phyloP scores from a whole-genome alignment of 2,797 vertebrate genomes.

The Centroberyx gerrardi region DNA sequence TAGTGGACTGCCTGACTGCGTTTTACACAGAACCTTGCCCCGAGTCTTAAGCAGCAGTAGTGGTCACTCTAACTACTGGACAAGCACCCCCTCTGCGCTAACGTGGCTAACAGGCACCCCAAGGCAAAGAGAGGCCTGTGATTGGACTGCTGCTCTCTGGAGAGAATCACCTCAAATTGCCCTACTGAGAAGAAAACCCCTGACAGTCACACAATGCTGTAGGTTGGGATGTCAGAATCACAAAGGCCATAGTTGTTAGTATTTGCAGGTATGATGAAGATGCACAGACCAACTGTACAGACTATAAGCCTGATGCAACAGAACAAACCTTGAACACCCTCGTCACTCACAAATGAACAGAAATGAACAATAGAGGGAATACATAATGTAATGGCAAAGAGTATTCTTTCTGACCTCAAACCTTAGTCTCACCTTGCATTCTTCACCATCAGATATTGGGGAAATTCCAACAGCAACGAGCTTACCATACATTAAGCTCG shows the following conservation, averaged over 20 bases:
- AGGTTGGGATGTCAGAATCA: conserved; percentile 26
- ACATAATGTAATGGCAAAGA: too few species aligned
- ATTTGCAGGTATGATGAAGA: conserved; percentile 48
- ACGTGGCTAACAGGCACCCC: conserved; percentile 43
- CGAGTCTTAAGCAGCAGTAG: conserved; percentile 54
- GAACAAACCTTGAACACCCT: too few species aligned
- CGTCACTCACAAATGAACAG: too few species aligned
- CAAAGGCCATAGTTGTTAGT: conserved; percentile 53
- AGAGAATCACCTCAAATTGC: conserved; percentile 51
- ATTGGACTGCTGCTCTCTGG: conserved; percentile 54
- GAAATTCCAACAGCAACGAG: conserved; percentile 48
- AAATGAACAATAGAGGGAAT: too few species aligned
- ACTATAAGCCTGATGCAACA: background rate
- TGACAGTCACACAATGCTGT: conserved; percentile 25
- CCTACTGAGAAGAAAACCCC: conserved; percentile 18
- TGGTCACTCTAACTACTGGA: conserved; percentile 53
- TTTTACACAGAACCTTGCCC: conserved; percentile 65
- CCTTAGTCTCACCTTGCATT: conserved; percentile 73
- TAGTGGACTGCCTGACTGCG: conserved; percentile 56
- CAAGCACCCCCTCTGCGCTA: conserved; percentile 54
- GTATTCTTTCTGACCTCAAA: conserved; percentile 4
- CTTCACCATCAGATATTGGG: conserved; percentile 63
- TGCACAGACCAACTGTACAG: conserved; percentile 47
- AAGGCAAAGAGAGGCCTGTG: conserved; percentile 58
- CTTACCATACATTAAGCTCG: conserved; percentile 72